These are phyloP conservation scores for Catamblyrhynchus diadema DNA, from an alignment of 2,797 vertebrate genomes.

Conservation along the genomic window DNA sequence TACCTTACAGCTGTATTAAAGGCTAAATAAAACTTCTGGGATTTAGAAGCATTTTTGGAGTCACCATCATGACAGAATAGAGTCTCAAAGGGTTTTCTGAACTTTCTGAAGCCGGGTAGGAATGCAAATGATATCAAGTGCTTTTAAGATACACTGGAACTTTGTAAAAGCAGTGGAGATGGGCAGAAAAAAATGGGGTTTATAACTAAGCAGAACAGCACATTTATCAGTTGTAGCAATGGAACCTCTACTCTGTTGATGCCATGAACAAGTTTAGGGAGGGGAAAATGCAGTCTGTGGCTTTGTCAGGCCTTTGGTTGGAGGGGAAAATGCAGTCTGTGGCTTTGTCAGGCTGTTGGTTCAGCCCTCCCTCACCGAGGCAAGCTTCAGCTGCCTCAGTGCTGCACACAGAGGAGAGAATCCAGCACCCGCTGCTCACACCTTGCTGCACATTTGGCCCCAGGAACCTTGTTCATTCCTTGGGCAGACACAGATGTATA, in stretches of 20 bases:
- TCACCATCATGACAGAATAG: neutral
- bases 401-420: neutral
- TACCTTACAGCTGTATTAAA: neutral
- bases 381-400: neutral
- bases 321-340: neutral
- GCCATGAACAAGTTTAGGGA: neutral
- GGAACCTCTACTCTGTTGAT: neutral
- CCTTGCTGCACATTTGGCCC: neutral
- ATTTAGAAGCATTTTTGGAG: neutral
- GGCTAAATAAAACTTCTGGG: neutral
- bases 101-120: neutral
- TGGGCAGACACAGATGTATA: neutral
- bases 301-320: too few species aligned
- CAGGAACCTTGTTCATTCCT: neutral
- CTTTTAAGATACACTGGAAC: neutral
- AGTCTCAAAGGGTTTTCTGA: neutral
- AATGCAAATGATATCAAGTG: neutral
- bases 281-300: neutral
- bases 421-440: neutral
- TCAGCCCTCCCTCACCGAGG: neutral
- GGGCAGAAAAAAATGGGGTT: neutral
- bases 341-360: neutral
- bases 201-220: neutral
- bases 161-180: neutral
- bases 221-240: neutral